Evolutionary conservation across 1,140 invertebrate genomes (phyloP), one percentile per base, ranked within the genome.

Genomic region (Drosophila asahinai): DNA sequence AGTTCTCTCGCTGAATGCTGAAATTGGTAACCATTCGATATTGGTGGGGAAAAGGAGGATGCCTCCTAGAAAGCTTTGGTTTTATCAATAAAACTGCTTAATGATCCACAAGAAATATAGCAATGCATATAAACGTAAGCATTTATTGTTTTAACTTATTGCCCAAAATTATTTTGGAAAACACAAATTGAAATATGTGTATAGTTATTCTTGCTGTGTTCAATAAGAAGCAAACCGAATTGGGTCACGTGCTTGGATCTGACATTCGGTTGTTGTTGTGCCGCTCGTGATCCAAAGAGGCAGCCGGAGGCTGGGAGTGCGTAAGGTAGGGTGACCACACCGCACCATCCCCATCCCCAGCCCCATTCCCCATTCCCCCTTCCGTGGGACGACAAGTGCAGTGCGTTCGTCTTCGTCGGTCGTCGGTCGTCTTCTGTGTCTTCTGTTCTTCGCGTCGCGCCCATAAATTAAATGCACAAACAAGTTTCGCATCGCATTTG

Each of bases 381-480:
- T 59, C 60, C 54, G 54, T 55, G 54, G 80, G 82, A 90, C 86
- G 82, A 90, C 86, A 90, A 90, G 86, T 90, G 86, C 86, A 89
- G 59, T 89, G 78, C 70, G 79, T 79, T 81, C 84, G 66, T 64
- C 65, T 81, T 77, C 58, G 47, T 68, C 58, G 47, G 61, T 77
- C 58, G 47, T 68, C 58, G 47, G 61, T 30, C 27, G 25, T 52
- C 77, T 70, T 65, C 49, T 61, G 67, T 59, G 62, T 58, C 78
- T 81, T 80, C 73, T 83, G 68, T 87, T 87, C 60, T 81, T 68
- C 65, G 74, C 76, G 84, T 84, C 79, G 86, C 86, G 81, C 81
- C 86, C 84, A 89, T 89, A 89, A 89, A 89, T 89, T 90, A 90
- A 90, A 90, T 90, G 86, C 86, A 89, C 81, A 87, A 87, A 87